Evolutionary conservation across 1,140 invertebrate species (phyloP).

Genomic region (Muscidifurax raptorellus): DNA sequence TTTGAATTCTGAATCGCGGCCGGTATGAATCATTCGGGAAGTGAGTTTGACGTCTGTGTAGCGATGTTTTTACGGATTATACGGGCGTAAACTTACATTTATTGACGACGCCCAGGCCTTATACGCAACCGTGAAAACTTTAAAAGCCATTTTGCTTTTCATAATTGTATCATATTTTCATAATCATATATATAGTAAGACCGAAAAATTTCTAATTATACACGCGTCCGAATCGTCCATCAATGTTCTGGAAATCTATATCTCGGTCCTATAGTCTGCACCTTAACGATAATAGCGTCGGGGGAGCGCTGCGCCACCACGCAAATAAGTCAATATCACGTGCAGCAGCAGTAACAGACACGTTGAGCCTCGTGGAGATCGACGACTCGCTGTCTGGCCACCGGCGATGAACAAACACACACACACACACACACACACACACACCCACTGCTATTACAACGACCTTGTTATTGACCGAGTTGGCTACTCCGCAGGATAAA

Average conservation of each 20-base stretch:
- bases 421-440: not conserved
- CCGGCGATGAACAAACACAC: not conserved
- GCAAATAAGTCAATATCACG: constrained; percentile 6
- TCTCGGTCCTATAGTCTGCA: not conserved
- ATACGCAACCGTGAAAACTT: not conserved
- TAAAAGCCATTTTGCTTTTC: no score
- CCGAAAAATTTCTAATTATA: not conserved
- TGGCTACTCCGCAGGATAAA: not conserved
- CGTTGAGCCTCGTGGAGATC: not conserved
- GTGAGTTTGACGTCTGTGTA: not conserved
- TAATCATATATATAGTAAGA: no score
- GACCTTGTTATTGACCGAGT: constrained; percentile 10
- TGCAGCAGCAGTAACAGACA: not conserved
- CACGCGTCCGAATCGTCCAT: not conserved
- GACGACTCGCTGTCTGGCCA: not conserved
- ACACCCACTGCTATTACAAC: not conserved
- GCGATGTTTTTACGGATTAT: not conserved
- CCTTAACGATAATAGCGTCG: not conserved
- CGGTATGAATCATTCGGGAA: not conserved
- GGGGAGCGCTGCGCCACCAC: not conserved
- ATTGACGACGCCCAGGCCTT: no score
- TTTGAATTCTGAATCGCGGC: no score
- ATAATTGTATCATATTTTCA: no score
- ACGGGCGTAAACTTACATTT: not conserved
- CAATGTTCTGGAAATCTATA: not conserved